phyloP scores from a whole-genome alignment of 2,113 vertebrate genomes.

The Carettochelys insculpta region DNA sequence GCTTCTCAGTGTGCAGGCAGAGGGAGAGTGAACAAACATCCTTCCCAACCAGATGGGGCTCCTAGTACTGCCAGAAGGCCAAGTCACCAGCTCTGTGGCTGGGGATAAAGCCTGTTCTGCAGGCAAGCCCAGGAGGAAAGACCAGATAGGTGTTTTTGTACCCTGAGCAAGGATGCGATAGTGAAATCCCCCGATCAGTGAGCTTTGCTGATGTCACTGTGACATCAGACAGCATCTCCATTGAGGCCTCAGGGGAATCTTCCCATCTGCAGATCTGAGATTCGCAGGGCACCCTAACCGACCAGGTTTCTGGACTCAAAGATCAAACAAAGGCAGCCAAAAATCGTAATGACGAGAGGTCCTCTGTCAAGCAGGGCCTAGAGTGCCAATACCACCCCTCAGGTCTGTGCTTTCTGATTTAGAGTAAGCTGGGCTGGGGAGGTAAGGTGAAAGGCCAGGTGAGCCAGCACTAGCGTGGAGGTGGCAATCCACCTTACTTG shows the following conservation, averaged over 20 bases:
- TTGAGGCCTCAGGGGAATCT: neutral
- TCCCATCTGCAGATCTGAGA: neutral
- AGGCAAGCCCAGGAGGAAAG: neutral
- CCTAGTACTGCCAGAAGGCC: rapidly evolving
- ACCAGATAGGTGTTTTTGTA: neutral
- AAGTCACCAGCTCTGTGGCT: neutral
- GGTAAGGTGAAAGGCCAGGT: neutral
- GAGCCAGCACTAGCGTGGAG: neutral
- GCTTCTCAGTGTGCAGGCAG: rapidly evolving
- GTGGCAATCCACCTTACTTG: too few relatives aligned
- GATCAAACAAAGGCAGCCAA: neutral
- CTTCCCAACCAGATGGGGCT: rapidly evolving
- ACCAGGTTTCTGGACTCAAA: neutral
- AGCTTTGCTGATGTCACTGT: neutral
- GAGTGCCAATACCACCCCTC: neutral
- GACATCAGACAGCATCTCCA: neutral
- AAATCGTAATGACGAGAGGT: neutral
- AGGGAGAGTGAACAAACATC: rapidly evolving
- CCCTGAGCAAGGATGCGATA: neutral
- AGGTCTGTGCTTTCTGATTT: neutral
- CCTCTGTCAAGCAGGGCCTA: neutral
- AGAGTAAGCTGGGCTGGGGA: neutral
- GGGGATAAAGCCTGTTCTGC: neutral
- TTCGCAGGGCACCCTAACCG: neutral
- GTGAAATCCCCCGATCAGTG: neutral